Evolutionary conservation across 2,797 vertebrate species (phyloP).

Genomic region (Lepus oiostolus): DNA sequence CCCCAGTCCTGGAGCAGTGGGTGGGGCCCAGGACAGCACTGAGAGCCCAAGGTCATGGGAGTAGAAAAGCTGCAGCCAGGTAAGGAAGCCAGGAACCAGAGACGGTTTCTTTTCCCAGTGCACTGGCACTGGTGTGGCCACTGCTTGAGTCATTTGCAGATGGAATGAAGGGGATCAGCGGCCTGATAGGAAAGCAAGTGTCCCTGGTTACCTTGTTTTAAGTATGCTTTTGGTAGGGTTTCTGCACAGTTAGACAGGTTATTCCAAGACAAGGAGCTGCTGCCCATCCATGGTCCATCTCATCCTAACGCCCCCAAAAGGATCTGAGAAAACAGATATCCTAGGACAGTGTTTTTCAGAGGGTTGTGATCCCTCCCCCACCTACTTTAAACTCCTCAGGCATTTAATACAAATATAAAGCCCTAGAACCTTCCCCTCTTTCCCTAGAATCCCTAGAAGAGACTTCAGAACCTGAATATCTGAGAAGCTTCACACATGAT

Average conservation of each 20-base stretch:
- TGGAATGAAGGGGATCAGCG: neutral
- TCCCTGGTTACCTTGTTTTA: neutral
- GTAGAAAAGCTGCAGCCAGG: neutral
- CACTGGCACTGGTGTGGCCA: rapidly evolving
- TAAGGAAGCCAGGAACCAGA: neutral
- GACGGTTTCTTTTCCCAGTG: rapidly evolving
- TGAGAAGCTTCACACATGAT: neutral
- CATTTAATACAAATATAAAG: neutral
- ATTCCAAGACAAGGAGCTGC: neutral
- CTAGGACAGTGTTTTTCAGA: neutral
- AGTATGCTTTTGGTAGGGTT: neutral
- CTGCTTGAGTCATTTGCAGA: neutral
- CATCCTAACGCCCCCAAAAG: too few species aligned
- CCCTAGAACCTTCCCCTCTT: neutral
- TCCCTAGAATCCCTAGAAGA: neutral
- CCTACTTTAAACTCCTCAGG: neutral
- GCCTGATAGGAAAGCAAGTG: neutral
- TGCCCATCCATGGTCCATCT: neutral
- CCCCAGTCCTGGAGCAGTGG: rapidly evolving
- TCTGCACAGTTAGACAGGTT: neutral
- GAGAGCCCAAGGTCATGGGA: neutral
- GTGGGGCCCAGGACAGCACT: too few species aligned
- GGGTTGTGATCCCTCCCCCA: neutral
- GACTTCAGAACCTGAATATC: neutral
- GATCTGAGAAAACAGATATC: neutral